These are phyloP conservation scores for Crematogaster levior DNA, from an alignment of 2,888 invertebrate species.

Conservation along the genomic window DNA sequence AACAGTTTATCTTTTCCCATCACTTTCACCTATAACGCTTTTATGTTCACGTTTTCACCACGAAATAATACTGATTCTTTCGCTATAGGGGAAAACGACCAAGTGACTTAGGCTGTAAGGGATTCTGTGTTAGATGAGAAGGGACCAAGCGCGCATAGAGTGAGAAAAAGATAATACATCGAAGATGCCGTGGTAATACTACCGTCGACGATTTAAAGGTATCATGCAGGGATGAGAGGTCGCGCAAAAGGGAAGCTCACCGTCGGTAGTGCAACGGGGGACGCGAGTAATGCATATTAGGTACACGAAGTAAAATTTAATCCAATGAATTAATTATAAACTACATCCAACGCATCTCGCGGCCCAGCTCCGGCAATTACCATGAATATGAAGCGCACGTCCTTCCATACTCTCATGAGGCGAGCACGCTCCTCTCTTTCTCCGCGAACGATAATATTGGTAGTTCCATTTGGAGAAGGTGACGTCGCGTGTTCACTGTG, in stretches of 20 bases:
- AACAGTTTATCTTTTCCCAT: constrained; percentile 23
- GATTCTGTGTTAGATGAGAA: background rate
- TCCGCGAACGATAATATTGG: constrained; percentile 70
- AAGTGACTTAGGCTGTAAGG: constrained; percentile 4
- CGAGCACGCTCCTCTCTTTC: constrained; percentile 56
- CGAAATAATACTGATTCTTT: constrained; percentile 16
- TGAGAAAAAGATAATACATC: constrained; percentile 29
- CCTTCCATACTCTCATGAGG: constrained; percentile 60
- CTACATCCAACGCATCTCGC: constrained; percentile 74
- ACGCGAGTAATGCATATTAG: constrained; percentile 76
- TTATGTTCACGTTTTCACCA: background rate
- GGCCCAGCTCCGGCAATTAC: constrained; percentile 74
- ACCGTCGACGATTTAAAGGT: constrained; percentile 19
- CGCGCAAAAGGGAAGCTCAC: background rate
- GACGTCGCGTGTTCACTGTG: background rate
- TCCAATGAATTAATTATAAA: constrained; percentile 83
- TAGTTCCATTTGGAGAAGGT: constrained; percentile 72
- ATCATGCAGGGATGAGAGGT: constrained; percentile 9
- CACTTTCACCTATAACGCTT: background rate
- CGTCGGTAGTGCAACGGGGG: constrained; percentile 27
- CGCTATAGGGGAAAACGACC: background rate
- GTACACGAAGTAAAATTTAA: constrained; percentile 80
- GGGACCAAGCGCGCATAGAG: background rate
- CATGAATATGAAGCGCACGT: constrained; percentile 77
- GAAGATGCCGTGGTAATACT: constrained; percentile 20